A percentile compares a stretch with the other conserved stretches of the same genome.
These are phyloP conservation scores for Polylopha cassiicola DNA, from an alignment of 2,888 invertebrate species.

Conservation along the genomic window DNA sequence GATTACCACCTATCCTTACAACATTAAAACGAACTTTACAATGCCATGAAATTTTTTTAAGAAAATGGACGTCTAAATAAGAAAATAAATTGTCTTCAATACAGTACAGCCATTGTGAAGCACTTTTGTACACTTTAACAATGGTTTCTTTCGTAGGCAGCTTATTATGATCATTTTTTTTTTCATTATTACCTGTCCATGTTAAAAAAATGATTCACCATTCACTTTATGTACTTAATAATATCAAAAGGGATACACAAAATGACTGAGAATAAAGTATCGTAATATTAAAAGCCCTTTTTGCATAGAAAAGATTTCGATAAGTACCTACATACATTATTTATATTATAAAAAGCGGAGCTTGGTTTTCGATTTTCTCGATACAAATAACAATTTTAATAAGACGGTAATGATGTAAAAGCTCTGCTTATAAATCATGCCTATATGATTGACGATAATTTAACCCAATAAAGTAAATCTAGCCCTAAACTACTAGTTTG, in stretches of 20 bases:
- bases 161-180: constrained; percentile 32
- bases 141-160: constrained; percentile 10
- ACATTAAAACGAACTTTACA: too few relatives aligned
- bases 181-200: constrained; percentile 30
- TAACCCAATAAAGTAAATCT: too few relatives aligned
- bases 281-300: constrained; percentile 34
- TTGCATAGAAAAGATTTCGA: neutral
- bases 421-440: too few relatives aligned
- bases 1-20: too few relatives aligned
- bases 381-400: too few relatives aligned
- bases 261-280: constrained; percentile 38
- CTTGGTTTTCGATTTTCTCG: too few relatives aligned
- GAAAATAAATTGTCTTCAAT: constrained; percentile 9
- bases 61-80: constrained; percentile 3
- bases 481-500: too few relatives aligned
- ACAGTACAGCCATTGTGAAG: constrained; percentile 14
- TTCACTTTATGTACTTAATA: constrained; percentile 41
- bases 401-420: too few relatives aligned
- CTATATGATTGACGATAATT: too few relatives aligned
- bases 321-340: too few relatives aligned
- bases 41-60: neutral
- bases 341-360: too few relatives aligned
- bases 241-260: constrained; percentile 42
- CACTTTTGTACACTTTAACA: constrained; percentile 21
- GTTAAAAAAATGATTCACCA: constrained; percentile 18